These are phyloP conservation scores for Augochlorella aurata DNA, from an alignment of 2,888 invertebrate species.

Conservation along the genomic window DNA sequence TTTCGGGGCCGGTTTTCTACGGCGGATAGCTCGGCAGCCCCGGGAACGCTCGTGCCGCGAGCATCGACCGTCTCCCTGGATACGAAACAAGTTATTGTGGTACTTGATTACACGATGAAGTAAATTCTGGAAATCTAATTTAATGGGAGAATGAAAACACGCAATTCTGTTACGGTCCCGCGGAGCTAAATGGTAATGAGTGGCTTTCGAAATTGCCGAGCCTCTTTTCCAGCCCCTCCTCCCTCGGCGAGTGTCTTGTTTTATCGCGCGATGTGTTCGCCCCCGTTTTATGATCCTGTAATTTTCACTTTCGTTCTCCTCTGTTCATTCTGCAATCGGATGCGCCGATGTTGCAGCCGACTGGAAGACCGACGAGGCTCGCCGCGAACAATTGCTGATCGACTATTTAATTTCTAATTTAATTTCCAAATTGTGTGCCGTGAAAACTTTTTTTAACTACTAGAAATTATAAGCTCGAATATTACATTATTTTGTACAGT, in stretches of 20 bases:
- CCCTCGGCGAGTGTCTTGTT: background rate
- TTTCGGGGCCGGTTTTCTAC: slow-evolving; percentile 8
- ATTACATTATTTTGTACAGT: too few species aligned
- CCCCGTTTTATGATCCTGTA: too few species aligned
- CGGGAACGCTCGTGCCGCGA: background rate
- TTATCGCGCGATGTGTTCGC: background rate
- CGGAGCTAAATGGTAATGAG: slow-evolving; percentile 18
- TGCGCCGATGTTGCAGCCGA: too few species aligned
- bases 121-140: slow-evolving; percentile 20
- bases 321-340: too few species aligned
- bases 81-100: slow-evolving; percentile 13
- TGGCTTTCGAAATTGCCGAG: background rate
- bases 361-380: too few species aligned
- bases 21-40: background rate
- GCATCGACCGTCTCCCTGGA: background rate
- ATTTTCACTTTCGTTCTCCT: too few species aligned
- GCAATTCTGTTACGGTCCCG: background rate
- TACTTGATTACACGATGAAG: slow-evolving; percentile 21
- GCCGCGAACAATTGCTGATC: too few species aligned
- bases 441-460: too few species aligned
- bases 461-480: too few species aligned
- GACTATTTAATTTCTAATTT: too few species aligned
- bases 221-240: background rate
- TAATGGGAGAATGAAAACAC: background rate
- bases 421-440: too few species aligned